Evolutionary conservation across 1,140 invertebrate genomes (phyloP), one percentile per base, ranked within the genome.

Genomic region (Drosophila leontia): DNA sequence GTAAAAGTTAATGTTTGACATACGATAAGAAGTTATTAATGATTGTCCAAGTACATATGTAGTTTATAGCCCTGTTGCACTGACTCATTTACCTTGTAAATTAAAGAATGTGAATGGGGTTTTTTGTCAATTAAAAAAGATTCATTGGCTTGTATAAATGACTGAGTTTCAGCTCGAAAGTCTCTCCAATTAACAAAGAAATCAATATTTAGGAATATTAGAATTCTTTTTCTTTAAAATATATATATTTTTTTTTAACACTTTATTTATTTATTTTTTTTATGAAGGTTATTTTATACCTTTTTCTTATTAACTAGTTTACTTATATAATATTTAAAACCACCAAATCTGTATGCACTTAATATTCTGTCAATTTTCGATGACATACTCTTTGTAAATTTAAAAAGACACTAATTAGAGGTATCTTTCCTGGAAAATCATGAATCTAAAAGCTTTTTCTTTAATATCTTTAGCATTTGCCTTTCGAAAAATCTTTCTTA

Each of bases 1-100:
- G 17, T 55, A 55, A 55, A 55, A 23, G 51, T 37, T 35, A 13
- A 55, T 37, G 34, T 51, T 51, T 32, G n/a, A 3, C n/a, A 3
- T 23, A 5, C 12, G 50, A 53, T 53, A 53, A 53, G 32, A 53
- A 53, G 32, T 53, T 35, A 35, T 53, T 53, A 53, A 35, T 53
- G 50, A 13, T 13, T 35, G 50, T 19, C 32, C 17, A 53, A 55
- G 51, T 55, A 15, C 37, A 37, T 32, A n/a, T n/a, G n/a, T n/a
- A 9, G 34, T 55, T 37, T 55, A 55, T 37, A 37, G 32, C 7
- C 12, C 17, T 7, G 0, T 19, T 35, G 0, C 3, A 35, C 29
- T 55, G 51, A 55, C 51, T 55, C 51, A 37, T 37, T 23, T 2
- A 15, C 3, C 3, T 35, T 55, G 7, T 13, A 19, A 13, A 34